These are phyloP conservation scores for Drosophila affinis DNA, from an alignment of 2,888 invertebrate genomes.

Conservation along the genomic window DNA sequence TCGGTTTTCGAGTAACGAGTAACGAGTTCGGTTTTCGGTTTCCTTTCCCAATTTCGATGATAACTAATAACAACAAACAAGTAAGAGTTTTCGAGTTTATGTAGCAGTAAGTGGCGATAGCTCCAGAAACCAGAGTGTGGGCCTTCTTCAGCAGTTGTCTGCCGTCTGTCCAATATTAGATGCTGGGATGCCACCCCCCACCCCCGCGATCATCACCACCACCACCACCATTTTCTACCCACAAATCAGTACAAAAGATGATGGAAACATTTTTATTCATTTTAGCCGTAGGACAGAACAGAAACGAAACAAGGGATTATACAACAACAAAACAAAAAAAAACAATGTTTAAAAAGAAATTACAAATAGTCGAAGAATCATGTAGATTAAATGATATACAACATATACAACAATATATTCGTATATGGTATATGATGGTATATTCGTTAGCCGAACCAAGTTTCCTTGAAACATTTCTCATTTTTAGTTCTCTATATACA, in stretches of 20 bases:
- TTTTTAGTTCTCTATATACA: constrained; percentile 7
- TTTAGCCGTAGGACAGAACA: constrained; percentile 21
- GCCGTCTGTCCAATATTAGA: neutral
- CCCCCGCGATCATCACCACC: neutral
- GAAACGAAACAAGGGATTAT: constrained; percentile 39
- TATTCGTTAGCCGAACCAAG: constrained; percentile 41
- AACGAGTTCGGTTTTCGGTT: neutral
- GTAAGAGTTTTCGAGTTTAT: neutral
- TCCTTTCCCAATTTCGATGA: neutral
- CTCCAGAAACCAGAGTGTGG: neutral
- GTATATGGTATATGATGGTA: constrained; percentile 14
- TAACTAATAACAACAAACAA: neutral
- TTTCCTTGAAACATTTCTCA: constrained; percentile 16
- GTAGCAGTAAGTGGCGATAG: neutral
- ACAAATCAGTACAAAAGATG: constrained; percentile 32
- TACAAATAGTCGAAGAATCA: constrained; percentile 31
- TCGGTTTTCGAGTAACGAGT: constrained; percentile 6
- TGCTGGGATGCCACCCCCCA: neutral
- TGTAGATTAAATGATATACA: constrained; percentile 36
- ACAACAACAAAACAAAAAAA: constrained; percentile 23
- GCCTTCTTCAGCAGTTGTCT: neutral
- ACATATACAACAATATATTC: neutral
- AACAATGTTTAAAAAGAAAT: neutral
- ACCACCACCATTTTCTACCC: neutral
- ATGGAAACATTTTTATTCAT: constrained; percentile 1